A percentile compares a stretch with the other conserved stretches of the same genome.
phyloP scores from a whole-genome alignment of 2,797 vertebrate genomes.

The Phoxinus dragarum region DNA sequence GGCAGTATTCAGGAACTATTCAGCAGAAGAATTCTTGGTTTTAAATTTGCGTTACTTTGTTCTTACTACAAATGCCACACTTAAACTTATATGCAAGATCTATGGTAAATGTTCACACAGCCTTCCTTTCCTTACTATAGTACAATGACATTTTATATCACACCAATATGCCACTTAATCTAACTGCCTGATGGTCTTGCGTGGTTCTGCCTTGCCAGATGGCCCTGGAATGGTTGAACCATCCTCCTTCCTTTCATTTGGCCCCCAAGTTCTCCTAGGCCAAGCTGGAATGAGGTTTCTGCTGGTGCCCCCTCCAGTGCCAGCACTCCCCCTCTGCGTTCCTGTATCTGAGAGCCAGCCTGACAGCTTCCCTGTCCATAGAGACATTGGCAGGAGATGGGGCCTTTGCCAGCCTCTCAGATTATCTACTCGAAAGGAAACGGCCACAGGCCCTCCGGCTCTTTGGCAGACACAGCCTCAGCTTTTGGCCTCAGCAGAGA shows the following conservation, averaged over 20 bases:
- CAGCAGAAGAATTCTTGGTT: not conserved
- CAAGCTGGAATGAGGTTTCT: slow-evolving; percentile 32
- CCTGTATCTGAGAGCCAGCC: slow-evolving; percentile 48
- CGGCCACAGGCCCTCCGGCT: slow-evolving; percentile 45
- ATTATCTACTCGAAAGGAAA: slow-evolving; percentile 49
- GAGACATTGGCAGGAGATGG: slow-evolving; percentile 52
- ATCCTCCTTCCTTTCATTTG: slow-evolving; percentile 22
- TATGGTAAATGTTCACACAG: not conserved
- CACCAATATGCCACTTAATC: slow-evolving; percentile 16
- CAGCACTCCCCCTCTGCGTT: slow-evolving; percentile 17
- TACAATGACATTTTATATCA: not conserved
- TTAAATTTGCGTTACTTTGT: not conserved
- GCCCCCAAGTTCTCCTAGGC: slow-evolving; percentile 14
- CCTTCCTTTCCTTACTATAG: not conserved
- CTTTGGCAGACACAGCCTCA: slow-evolving; percentile 49
- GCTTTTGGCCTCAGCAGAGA: slow-evolving; percentile 45
- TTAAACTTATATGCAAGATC: not conserved
- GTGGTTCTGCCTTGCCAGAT: slow-evolving; percentile 32
- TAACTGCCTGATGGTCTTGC: slow-evolving; percentile 5
- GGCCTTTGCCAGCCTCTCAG: slow-evolving; percentile 49
- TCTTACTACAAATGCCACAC: not conserved
- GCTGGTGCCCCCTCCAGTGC: slow-evolving; percentile 13
- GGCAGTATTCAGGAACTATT: not conserved
- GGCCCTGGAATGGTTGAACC: slow-evolving; percentile 15
- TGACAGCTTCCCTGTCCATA: slow-evolving; percentile 43